Percentiles rank a stretch among this genome's conserved stretches.
Evolutionary conservation across 2,797 vertebrate genomes (phyloP).

Genomic region (Myotis pilosus): DNA sequence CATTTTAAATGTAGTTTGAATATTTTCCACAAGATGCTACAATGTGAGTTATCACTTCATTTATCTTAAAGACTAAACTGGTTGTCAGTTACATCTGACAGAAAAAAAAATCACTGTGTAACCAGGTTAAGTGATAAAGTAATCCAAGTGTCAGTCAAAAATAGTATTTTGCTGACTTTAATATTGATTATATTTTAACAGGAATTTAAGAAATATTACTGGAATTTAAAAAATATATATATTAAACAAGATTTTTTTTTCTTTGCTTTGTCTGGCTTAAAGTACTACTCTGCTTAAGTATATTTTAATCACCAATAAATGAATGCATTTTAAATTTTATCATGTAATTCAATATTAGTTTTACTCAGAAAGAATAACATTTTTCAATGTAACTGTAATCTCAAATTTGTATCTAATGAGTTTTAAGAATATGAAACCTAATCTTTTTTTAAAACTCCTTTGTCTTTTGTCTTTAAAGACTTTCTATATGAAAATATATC

Average conservation of each 20-base stretch:
- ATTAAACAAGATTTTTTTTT: slow-evolving; percentile 60
- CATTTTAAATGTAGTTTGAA: slow-evolving; percentile 69
- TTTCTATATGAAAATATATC: slow-evolving; percentile 61
- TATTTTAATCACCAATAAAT: slow-evolving; percentile 70
- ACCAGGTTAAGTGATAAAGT: slow-evolving; percentile 66
- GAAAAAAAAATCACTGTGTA: slow-evolving; percentile 71
- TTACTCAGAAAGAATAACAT: slow-evolving; percentile 58
- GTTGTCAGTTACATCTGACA: slow-evolving; percentile 65
- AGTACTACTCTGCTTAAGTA: slow-evolving; percentile 63
- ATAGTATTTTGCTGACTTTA: slow-evolving; percentile 69
- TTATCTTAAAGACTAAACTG: slow-evolving; percentile 75
- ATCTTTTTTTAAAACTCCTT: slow-evolving; percentile 47
- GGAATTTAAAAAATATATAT: slow-evolving; percentile 67
- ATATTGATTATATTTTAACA: slow-evolving; percentile 72
- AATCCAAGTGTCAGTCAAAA: slow-evolving; percentile 62
- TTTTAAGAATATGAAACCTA: slow-evolving; percentile 59
- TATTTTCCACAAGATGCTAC: slow-evolving; percentile 68
- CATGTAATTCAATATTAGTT: slow-evolving; percentile 65
- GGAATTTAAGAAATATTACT: slow-evolving; percentile 75
- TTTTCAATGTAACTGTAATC: slow-evolving; percentile 61
- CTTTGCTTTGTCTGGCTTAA: slow-evolving; percentile 71
- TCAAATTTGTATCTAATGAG: slow-evolving; percentile 62
- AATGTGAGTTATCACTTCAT: slow-evolving; percentile 70
- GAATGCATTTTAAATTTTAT: slow-evolving; percentile 68
- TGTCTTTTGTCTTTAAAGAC: slow-evolving; percentile 61